Percentiles rank a stretch among this genome's conserved stretches.
These are phyloP conservation scores for Drosophila fuyamai DNA, from an alignment of 1,140 invertebrate genomes.

Conservation along the genomic window DNA sequence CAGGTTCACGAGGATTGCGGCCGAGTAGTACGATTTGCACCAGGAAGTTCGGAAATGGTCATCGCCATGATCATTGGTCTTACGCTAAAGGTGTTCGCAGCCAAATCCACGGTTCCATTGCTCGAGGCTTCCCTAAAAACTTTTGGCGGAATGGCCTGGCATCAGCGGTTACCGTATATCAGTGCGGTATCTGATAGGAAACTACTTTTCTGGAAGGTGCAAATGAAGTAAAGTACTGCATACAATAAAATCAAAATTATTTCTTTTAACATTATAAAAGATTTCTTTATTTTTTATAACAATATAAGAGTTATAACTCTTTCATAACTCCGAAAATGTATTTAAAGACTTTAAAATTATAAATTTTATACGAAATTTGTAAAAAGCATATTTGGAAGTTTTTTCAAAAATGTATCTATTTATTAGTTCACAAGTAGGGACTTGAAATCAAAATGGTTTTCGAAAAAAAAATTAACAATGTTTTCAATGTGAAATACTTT, in stretches of 20 bases:
- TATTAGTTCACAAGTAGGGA: neutral
- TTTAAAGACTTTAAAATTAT: too few species aligned
- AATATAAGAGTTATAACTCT: too few species aligned
- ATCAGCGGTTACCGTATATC: constrained; percentile 87
- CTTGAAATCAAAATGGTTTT: too few species aligned
- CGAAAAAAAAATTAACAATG: too few species aligned
- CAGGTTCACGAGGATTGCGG: constrained; percentile 87
- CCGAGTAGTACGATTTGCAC: constrained; percentile 86
- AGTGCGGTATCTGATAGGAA: constrained; percentile 87
- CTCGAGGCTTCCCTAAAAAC: constrained; percentile 86
- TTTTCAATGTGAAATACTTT: too few species aligned
- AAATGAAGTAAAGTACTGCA: constrained; percentile 85
- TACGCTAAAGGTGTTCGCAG: constrained; percentile 87
- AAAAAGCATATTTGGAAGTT: too few species aligned
- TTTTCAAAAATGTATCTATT: neutral
- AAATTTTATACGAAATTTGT: too few species aligned
- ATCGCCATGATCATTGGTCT: constrained; percentile 86
- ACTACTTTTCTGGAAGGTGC: constrained; percentile 88
- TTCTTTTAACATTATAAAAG: too few species aligned
- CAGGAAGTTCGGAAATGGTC: constrained; percentile 86
- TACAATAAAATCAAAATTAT: constrained; percentile 8
- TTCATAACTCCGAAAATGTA: too few species aligned
- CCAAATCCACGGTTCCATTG: constrained; percentile 86
- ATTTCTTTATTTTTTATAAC: too few species aligned
- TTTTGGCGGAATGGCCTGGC: constrained; percentile 87